phyloP scores from a whole-genome alignment of 2,113 vertebrate genomes.

The Pituophis catenifer region DNA sequence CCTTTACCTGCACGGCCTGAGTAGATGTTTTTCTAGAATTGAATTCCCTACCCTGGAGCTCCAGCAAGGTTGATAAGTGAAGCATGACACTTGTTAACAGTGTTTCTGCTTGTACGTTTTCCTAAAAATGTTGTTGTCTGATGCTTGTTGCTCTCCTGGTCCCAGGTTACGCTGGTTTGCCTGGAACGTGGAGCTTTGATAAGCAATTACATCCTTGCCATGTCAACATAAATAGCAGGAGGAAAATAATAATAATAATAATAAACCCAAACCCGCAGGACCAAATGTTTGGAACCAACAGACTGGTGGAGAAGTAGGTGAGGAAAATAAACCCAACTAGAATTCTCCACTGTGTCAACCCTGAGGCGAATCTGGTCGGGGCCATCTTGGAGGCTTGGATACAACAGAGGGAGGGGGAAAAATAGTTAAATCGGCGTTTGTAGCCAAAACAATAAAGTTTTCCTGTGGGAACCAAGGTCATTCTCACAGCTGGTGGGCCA shows the following conservation, averaged over 20 bases:
- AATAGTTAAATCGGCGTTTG: too few species aligned
- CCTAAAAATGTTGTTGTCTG: background rate
- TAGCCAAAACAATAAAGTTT: too few species aligned
- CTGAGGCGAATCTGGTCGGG: too few species aligned
- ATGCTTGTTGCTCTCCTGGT: background rate
- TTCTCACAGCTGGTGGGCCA: too few species aligned
- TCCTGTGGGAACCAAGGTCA: too few species aligned
- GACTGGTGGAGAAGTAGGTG: background rate
- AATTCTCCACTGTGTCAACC: background rate
- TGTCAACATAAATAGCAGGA: slow-evolving; percentile 1
- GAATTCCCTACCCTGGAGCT: background rate
- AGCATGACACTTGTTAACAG: background rate
- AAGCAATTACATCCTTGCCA: background rate
- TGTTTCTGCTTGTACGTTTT: background rate
- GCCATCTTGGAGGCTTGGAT: too few species aligned
- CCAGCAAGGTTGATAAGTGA: too few species aligned
- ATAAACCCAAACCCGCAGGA: background rate
- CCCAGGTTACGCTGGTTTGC: background rate
- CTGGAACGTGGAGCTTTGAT: background rate
- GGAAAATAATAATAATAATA: background rate
- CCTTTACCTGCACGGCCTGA: background rate
- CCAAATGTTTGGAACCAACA: background rate
- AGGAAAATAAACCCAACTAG: background rate
- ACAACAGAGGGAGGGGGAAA: too few species aligned
- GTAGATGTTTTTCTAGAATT: background rate